Percentiles rank a stretch among this genome's conserved stretches.
Conservation (phyloP, 1,140 invertebrate genomes). For the Hyphantria cunea region DNA sequence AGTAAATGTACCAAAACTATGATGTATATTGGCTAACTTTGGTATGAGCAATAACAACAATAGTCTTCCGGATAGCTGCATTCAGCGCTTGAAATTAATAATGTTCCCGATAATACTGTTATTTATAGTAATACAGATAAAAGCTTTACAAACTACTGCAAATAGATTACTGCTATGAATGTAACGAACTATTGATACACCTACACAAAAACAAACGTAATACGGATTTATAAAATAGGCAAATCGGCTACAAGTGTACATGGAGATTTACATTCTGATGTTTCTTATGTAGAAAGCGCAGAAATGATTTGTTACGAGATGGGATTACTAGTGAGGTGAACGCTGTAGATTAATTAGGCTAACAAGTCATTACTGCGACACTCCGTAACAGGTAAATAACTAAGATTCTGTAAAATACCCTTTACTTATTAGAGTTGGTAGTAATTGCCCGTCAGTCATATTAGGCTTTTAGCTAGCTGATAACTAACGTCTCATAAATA, state of each 20-base stretch:
- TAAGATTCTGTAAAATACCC: slow-evolving; percentile 10
- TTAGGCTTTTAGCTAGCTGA: too few species aligned
- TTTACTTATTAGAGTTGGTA: slow-evolving; percentile 29
- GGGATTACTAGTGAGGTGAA: slow-evolving; percentile 9
- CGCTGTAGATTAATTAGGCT: slow-evolving; percentile 11
- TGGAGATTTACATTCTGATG: slow-evolving; percentile 38
- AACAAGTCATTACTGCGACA: slow-evolving; percentile 27
- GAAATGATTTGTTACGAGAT: slow-evolving; percentile 27
- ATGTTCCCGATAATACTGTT: slow-evolving; percentile 15
- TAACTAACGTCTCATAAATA: too few species aligned
- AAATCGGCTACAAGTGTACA: slow-evolving; percentile 4
- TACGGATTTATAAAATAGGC: slow-evolving; percentile 22
- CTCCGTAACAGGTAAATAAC: slow-evolving; percentile 15
- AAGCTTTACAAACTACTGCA: slow-evolving; percentile 12
- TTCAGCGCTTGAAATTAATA: slow-evolving; percentile 19
- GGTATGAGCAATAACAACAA: slow-evolving; percentile 10
- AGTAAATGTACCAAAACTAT: neutral
- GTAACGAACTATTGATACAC: slow-evolving; percentile 26
- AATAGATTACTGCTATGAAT: slow-evolving; percentile 15
- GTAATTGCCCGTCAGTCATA: slow-evolving; percentile 17
- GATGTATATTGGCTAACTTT: neutral
- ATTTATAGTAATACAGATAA: slow-evolving; percentile 26
- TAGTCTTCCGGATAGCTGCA: slow-evolving; percentile 14
- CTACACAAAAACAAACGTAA: slow-evolving; percentile 14
- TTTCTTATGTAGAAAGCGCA: slow-evolving; percentile 36